Base-by-base conservation (phyloP, 2,113 vertebrate genomes). In the Malurus elegans region DNA sequence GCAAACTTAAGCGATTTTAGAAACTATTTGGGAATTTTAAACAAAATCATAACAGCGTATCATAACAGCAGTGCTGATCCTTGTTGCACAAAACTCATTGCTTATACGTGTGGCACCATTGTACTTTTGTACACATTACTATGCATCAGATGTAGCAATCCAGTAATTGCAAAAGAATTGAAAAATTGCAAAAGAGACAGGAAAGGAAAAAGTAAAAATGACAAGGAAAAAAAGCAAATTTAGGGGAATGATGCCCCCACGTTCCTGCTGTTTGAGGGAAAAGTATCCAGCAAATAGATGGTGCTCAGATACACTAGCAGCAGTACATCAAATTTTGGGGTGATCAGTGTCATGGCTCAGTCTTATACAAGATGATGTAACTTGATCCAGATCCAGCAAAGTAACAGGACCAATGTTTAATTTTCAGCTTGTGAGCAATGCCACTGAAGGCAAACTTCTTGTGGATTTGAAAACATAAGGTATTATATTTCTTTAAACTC, bases 331-430 rank as follows among this genome's bases (percentile, higher is more conserved):
- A 8, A 32, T 66, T 81, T 70, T 24, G 48, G 48, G 28, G 47
- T 84, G 42, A 51, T 56, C 14, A 67, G 12, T 54, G 31, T 71
- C n/a, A 80, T 0, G 1, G 42, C 44, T 93, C 31, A 71, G 48
- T 18, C 40, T 64, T 31, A 31, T 5, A 75, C 16, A 71, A 42
- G 24, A 47, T 7, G 4, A 21, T 44, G 25, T 32, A 56, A 87
- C 44, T 81, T 85, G 48, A 65, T 44, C 29, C 36, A 54, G 61
- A 87, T 60, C 28, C 50, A 79, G 47, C 36, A 88, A 88, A 92
- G 66, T 66, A 73, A 69, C 45, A 14, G 23, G 23, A 54, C 25
- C 26, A 40, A 57, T 34, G 54, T 57, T 85, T 34, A 38, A 23
- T 89, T 92, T 93, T n/a, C 45, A 90, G 53, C 25, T 71, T 64